phyloP scores from a whole-genome alignment of 2,113 vertebrate genomes.

The Ptilonorhynchus violaceus region DNA sequence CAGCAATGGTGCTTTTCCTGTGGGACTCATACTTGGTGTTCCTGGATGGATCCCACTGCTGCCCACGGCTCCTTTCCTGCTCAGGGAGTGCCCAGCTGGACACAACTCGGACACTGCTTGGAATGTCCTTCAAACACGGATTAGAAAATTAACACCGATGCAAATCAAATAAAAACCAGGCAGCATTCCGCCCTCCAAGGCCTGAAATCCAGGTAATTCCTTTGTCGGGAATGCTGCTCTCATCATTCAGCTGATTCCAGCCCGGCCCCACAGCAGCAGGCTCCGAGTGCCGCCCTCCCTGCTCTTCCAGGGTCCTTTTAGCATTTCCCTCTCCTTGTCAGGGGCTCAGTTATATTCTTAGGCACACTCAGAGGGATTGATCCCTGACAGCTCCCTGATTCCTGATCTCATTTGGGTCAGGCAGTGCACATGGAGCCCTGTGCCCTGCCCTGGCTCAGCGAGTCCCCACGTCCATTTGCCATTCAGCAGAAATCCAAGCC shows the following conservation, averaged over 20 bases:
- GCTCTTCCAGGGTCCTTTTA: background rate
- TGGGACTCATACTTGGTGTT: background rate
- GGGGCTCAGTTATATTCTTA: background rate
- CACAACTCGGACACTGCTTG: fast-evolving
- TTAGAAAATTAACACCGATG: background rate
- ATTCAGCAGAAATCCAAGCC: background rate
- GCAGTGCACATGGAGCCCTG: background rate
- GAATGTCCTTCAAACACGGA: background rate
- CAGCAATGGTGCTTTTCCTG: background rate
- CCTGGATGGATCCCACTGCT: background rate
- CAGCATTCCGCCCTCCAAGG: background rate
- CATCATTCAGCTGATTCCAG: background rate
- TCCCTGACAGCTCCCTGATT: conserved; percentile 2
- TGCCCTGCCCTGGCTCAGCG: background rate
- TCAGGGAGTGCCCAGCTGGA: fast-evolving
- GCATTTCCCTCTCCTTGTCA: background rate
- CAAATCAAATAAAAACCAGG: background rate
- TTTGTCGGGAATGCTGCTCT: background rate
- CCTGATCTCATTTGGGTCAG: conserved; percentile 16
- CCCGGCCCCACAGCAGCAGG: background rate
- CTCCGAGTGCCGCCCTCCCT: fast-evolving
- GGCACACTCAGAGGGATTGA: background rate
- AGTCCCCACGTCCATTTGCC: background rate
- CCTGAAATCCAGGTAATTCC: background rate
- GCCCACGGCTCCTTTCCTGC: fast-evolving